Evolutionary conservation across 1,140 invertebrate genomes (phyloP).

Genomic region (Drosophila lacertosa): DNA sequence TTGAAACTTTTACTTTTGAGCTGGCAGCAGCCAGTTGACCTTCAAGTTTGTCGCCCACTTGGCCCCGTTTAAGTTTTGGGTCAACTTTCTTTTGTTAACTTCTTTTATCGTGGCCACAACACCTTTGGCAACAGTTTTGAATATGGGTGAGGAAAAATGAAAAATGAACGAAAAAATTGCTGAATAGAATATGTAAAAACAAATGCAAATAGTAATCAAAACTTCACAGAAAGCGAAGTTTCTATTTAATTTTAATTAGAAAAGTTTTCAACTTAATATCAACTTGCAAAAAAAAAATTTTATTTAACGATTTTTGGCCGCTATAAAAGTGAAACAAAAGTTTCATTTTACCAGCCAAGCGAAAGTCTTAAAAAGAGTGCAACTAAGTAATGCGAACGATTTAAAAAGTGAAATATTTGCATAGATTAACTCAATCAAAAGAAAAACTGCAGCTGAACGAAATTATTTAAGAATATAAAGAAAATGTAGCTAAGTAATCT

Average conservation of each 20-base stretch:
- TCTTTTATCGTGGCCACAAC: slow-evolving; percentile 30
- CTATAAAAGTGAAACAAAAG: slow-evolving; percentile 65
- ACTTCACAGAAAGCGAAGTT: slow-evolving; percentile 64
- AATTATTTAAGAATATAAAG: background rate
- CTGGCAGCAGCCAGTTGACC: slow-evolving; percentile 43
- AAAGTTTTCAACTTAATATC: slow-evolving; percentile 76
- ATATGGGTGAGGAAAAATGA: slow-evolving; percentile 5
- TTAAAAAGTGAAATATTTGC: background rate
- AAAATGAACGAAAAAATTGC: slow-evolving; percentile 27
- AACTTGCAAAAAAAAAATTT: slow-evolving; percentile 52
- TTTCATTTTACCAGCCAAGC: slow-evolving; percentile 18
- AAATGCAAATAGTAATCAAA: slow-evolving; percentile 77
- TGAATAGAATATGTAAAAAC: slow-evolving; percentile 32
- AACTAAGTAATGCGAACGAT: slow-evolving; percentile 11
- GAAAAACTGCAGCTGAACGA: slow-evolving; percentile 9
- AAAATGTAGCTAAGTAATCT: too few relatives aligned
- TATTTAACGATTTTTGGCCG: slow-evolving; percentile 54
- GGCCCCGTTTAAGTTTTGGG: slow-evolving; percentile 39
- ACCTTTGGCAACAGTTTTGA: slow-evolving; percentile 43
- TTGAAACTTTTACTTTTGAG: slow-evolving; percentile 27
- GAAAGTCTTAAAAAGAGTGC: slow-evolving; percentile 16
- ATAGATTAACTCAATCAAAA: slow-evolving; percentile 11
- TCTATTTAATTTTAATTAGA: slow-evolving; percentile 82
- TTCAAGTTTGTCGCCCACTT: slow-evolving; percentile 51
- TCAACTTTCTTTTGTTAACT: slow-evolving; percentile 43